phyloP scores from a whole-genome alignment of 2,797 vertebrate genomes.

The Muscicapa striata region DNA sequence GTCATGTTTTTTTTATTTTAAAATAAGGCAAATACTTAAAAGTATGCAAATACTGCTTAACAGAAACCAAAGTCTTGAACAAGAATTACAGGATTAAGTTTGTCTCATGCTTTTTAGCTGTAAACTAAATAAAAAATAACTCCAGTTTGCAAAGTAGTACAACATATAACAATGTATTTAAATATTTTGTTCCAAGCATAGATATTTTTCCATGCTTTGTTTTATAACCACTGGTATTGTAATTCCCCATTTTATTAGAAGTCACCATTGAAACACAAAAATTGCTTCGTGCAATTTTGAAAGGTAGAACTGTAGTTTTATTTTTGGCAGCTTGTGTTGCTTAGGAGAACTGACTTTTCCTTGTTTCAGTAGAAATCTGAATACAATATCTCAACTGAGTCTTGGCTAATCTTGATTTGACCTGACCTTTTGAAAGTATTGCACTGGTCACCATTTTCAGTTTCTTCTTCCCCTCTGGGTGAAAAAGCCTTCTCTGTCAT shows the following conservation, averaged over 20 bases:
- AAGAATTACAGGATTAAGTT: not conserved
- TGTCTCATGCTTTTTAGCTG: not conserved
- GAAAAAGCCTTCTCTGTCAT: not conserved
- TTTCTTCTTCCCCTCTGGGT: not conserved
- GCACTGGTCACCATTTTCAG: not conserved
- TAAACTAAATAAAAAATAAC: not conserved
- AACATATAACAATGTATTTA: not conserved
- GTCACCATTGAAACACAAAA: not conserved
- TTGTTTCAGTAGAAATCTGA: not conserved
- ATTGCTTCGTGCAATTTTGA: not conserved
- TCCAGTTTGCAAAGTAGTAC: not conserved
- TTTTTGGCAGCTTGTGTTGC: not conserved
- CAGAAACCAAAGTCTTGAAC: not conserved
- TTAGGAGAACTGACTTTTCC: not conserved
- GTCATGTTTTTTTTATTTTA: not conserved
- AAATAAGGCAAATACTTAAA: not conserved
- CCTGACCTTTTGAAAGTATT: not conserved
- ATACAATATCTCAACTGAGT: not conserved
- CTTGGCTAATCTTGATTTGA: not conserved
- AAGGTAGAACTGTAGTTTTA: not conserved
- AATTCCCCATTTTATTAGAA: not conserved
- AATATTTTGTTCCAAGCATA: not conserved
- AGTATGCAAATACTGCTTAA: not conserved
- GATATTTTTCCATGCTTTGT: not conserved
- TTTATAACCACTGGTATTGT: not conserved